Base-by-base conservation (phyloP, 2,113 vertebrate species). In the Gnathonemus longibarbis region DNA sequence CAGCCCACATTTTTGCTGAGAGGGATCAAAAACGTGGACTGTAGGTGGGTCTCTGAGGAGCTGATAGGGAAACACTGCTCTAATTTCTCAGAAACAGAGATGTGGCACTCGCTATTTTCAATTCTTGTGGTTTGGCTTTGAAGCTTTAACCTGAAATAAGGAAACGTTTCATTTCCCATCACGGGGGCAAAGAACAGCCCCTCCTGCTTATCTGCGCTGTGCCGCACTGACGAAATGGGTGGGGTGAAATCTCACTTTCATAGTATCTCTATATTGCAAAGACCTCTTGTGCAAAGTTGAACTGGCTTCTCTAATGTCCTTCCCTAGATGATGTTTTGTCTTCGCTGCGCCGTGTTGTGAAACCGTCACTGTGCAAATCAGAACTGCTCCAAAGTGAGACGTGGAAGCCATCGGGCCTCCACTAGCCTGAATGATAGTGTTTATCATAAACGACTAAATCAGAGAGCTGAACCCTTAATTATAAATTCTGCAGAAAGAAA, bases 131-230 rank as follows among this genome's bases (percentile, higher is more conserved):
- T 96, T 96, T 93, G 91, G 90, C 91, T 92, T 91, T 91, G 90
- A 88, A 92, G 90, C 90, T 86, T 93, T 91, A 91, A 84, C 90
- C 88, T 10, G 48, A 93, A 91, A 93, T 97, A 96, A 93, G 92
- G 96, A 95, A 97, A 96, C 93, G 93, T 94, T 95, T 96, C 92
- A 89, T 94, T 96, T 97, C 96, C 94, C 93, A 74, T 94, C 91
- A 92, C 62, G 93, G 91, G 89, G 91, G 93, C 92, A 17, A 93
- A 90, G 89, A 89, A 52, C 88, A 42, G 52, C 87, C 89, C 90
- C 91, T 92, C 91, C 92, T 93, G 90, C 89, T 90, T 88, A 52
- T 84, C 31, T 85, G 49, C 62, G 27, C 15, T 35, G 15, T 19
- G 88, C 84, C 17, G 1, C 87, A 88, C 5, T 91, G 89, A 92